These are phyloP conservation scores for Isichthys henryi DNA, from an alignment of 2,113 vertebrate genomes.

Conservation along the genomic window DNA sequence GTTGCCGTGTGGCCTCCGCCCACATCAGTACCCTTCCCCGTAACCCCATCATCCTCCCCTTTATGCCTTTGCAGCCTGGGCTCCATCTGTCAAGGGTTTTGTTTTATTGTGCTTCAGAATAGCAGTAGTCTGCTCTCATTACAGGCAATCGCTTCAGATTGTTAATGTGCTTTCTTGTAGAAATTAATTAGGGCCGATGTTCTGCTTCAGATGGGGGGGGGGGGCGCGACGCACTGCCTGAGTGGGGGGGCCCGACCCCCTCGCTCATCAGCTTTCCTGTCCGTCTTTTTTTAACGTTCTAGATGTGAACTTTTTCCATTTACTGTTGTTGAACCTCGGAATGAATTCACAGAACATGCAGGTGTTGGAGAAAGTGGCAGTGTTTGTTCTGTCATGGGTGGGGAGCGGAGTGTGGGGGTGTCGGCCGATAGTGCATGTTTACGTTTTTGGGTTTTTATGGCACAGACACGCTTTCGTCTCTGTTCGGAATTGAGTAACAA, in stretches of 20 bases:
- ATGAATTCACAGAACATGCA: neutral
- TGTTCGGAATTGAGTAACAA: conserved; percentile 17
- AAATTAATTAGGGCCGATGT: conserved; percentile 15
- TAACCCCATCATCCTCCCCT: neutral
- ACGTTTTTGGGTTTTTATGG: neutral
- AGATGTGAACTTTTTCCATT: neutral
- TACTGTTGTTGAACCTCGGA: too few species aligned
- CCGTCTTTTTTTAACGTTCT: neutral
- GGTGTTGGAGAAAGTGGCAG: neutral
- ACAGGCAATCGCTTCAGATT: conserved; percentile 18
- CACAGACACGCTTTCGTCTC: neutral
- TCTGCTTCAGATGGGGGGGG: neutral
- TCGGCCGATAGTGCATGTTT: neutral
- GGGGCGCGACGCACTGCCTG: neutral
- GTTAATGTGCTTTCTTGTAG: conserved; percentile 20
- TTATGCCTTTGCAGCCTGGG: neutral
- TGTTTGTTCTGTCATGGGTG: neutral
- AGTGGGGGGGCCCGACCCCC: neutral
- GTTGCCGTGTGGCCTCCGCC: neutral
- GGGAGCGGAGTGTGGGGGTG: neutral
- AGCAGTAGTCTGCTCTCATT: conserved; percentile 17
- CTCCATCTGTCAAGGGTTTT: neutral
- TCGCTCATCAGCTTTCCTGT: neutral
- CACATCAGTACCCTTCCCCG: neutral
- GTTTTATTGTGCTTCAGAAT: neutral